Evolutionary conservation across 1,140 invertebrate genomes (phyloP), one percentile per base, ranked within the genome.

Genomic region (Pseudobourletiella spinata): DNA sequence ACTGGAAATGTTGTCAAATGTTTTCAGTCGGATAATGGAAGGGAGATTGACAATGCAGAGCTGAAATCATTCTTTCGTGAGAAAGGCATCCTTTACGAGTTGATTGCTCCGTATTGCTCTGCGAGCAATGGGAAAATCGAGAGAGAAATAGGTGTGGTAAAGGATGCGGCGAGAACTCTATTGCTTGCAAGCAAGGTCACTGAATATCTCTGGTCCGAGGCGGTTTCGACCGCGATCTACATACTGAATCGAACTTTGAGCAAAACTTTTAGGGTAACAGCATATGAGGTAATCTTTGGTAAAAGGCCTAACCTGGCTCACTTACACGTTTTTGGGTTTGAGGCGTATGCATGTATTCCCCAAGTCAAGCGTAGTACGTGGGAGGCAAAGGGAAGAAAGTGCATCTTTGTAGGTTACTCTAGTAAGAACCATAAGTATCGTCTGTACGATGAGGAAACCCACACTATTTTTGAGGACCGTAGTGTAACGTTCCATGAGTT

Each of bases 81-180:
- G 18, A 48, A 67, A 44, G 69, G 69, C 15, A 70, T 72, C n/a
- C n/a, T 57, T 4, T 65, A 71, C 59, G 65, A 70, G 50, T 61
- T 35, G 43, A 69, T 72, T n/a, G 67, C 64, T 18, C 57, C 72
- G 1, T 79, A 79, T 61, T 76, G 73, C 3, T 75, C 77, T 0
- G 64, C 81, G 67, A 73, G 6, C 46, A 61, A 61, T 56, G 59
- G 59, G 14, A 35, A 20, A 22, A 56, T 61, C 6, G 59, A 61
- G 28, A 39, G 59, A 26, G 50, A 57, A 24, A 55, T 61, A 35
- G 42, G 30, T 20, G 50, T 44, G 11, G 18, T 63, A 2, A 56
- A 63, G 25, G 35, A 63, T n/a, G 20, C 6, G 3, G 61, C 61
- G 8, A 63, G 61, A 4, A 35, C 52, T 2, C 29, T 63, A 26